Base-by-base conservation (phyloP, 2,888 invertebrate genomes). In the Axea sp. region DNA sequence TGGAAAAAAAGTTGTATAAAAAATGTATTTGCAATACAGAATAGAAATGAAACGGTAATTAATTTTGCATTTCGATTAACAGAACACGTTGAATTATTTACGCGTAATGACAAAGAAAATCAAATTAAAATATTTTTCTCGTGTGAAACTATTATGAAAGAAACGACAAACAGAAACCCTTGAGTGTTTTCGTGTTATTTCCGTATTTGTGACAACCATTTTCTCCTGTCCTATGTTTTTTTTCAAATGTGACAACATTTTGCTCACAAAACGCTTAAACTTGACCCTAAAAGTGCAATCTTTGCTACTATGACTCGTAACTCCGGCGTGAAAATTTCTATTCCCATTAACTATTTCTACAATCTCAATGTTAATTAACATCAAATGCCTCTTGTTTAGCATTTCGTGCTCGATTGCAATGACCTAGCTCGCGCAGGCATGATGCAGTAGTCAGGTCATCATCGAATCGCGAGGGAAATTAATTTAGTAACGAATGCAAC, bases 401-500 rank as follows among this genome's bases (percentile, higher is more conserved):
- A 24, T 17, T 37, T 75, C 15, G 60, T 43, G 37, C 75, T 69
- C 60, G 69, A 73, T 76, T 75, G 37, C 68, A 64, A 59, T 64
- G 68, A 71, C 73, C 74, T 59, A 28, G 37, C 68, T 41, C 47
- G 37, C 51, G 43, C 43, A 5, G 24, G 31, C 53, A 62, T 45
- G 57, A 37, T 49, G 49, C 59, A 31, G 35, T 57, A 49, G 68
- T 35, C 45, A 33, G 71, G 71, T 55, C 60, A 67, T 65, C 43
- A 45, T 60, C 73, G 73, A 60, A 43, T 71, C 73, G 57, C 31
- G 72, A 71, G 35, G 53, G 41, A 64, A 73, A 74, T 64, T 43
- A 45, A 64, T 59, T 62, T 60, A 59, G 59, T 57, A 68, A 65
- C 72, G 47, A 72, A 76, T 78, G 82, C 83, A 87, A 87, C 87